phyloP scores from a whole-genome alignment of 2,888 invertebrate species.

The Zaprionus obscuricornis region DNA sequence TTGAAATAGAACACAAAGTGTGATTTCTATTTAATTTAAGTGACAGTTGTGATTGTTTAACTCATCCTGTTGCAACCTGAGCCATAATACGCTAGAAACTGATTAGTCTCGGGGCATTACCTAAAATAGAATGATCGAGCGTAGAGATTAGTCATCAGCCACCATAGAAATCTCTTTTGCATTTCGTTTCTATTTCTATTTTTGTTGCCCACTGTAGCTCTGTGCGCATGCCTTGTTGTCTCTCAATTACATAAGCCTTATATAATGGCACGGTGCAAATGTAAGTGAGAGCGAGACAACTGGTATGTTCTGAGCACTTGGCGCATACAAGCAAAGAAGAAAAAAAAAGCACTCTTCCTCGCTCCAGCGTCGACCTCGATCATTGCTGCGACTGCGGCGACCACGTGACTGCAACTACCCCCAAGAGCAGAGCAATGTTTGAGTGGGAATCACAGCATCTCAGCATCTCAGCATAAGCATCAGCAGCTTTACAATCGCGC shows the following conservation, averaged over 20 bases:
- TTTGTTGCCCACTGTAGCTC: slow-evolving; percentile 57
- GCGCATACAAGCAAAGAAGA: too few relatives aligned
- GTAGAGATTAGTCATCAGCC: slow-evolving; percentile 55
- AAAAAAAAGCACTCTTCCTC: slow-evolving; percentile 11
- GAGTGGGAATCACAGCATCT: not conserved
- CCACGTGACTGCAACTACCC: slow-evolving; percentile 48
- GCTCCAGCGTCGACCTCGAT: slow-evolving; percentile 14
- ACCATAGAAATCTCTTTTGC: slow-evolving; percentile 22
- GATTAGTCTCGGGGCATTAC: slow-evolving; percentile 27
- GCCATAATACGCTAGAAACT: slow-evolving; percentile 26
- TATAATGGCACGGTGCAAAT: slow-evolving; percentile 59
- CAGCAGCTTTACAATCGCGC: slow-evolving; percentile 12
- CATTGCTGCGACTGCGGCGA: slow-evolving; percentile 16
- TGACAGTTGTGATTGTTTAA: slow-evolving; percentile 1
- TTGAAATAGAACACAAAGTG: slow-evolving; percentile 4
- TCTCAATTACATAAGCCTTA: slow-evolving; percentile 76
- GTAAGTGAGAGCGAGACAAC: slow-evolving; percentile 52
- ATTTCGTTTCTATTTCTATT: too few relatives aligned
- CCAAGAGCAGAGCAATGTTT: not conserved
- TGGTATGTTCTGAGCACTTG: slow-evolving; percentile 16
- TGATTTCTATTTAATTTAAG: slow-evolving; percentile 24
- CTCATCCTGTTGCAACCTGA: slow-evolving; percentile 63
- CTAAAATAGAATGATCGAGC: slow-evolving; percentile 55
- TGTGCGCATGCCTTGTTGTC: slow-evolving; percentile 62
- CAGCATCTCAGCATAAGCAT: not conserved